Base-by-base conservation (phyloP, 1,140 invertebrate genomes). In the Hypsibius dujardini region DNA sequence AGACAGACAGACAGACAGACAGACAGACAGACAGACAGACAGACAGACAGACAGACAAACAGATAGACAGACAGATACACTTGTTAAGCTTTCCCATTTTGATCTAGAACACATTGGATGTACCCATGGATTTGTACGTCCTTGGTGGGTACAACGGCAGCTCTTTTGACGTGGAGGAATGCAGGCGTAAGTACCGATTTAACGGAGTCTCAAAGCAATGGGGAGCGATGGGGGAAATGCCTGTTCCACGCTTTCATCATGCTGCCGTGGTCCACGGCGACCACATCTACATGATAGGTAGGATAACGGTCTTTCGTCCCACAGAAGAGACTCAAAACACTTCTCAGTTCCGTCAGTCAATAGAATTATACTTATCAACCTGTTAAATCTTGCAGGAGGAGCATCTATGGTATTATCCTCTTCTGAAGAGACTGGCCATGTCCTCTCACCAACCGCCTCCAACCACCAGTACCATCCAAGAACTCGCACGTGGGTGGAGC, bases 281-380 rank as follows among this genome's bases (percentile, higher is more conserved):
- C 50, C 50, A 56, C 50, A 56, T 56, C n/a, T 56, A 56, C 50
- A 56, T 56, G 7, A 56, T 56, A 7, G 50, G 50, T 56, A 56
- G n/a, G 50, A 7, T 56, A 56, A 12, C 7, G 7, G n/a, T 56
- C 50, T 56, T 56, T 12, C n/a, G 7, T 7, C 50, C 50, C n/a
- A n/a, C n/a, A 12, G 7, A 56, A 56, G 7, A 56, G 50, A 12
- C 7, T 12, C 50, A 56, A 56, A n/a, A n/a, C 7, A 56, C 7
- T 7, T 12, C 50, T 7, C n/a, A n/a, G 50, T 7, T 56, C 50
- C n/a, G 7, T 56, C 28, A 28, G 28, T 28, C 28, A 28, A 28
- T 28, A 28, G 28, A 28, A 28, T 28, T 28, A 28, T 28, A 28
- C 28, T 28, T 28, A 28, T 28, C 28, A 28, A 28, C 28, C 28